Evolutionary conservation across 2,113 vertebrate species (phyloP), one percentile per base, ranked within the genome.

Genomic region (Pedetes capensis): DNA sequence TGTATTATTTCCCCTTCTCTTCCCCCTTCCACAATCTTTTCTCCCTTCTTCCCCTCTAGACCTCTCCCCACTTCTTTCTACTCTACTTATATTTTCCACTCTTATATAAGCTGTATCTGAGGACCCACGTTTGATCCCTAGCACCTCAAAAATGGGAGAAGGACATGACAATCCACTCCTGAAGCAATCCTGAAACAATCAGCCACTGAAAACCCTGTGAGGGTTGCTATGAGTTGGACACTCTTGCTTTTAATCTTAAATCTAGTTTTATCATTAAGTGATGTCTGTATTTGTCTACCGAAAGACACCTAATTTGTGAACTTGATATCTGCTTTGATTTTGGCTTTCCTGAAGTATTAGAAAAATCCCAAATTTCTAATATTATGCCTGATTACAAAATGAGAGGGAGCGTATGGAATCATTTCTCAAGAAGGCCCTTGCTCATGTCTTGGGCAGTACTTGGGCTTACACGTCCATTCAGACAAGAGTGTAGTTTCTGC

Each of bases 391-490:
- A 96, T 96, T 97, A 42, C 81, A 97, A 96, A 97, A 88, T 57
- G n/a, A 85, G n/a, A 85, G 75, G 69, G 95, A 81, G 94, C 96
- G 55, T 86, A 76, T 94, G 88, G 96, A 97, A 96, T 97, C 95
- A 95, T 87, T 97, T 97, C 97, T 96, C 97, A 95, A 96, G 87
- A 93, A 97, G 97, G 11, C 0, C 53, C 96, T 86, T 96, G 80
- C 89, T 95, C 3, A 39, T 37, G 34, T 25, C 34, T 9, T 63
- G 96, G 87, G 88, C 97, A 97, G 78, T 96, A 89, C 12, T 17
- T 64, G 47, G 94, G 42, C 97, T 97, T 96, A 82, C 89, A 93
- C 16, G 37, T 88, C 89, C 80, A 63, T 93, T 97, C 93, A 94
- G 96, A 89, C 22, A 89, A 51, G 79, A 94, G 37, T 25, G 39